Base-by-base conservation (phyloP, 2,797 vertebrate species). In the Kryptopterus vitreolus region DNA sequence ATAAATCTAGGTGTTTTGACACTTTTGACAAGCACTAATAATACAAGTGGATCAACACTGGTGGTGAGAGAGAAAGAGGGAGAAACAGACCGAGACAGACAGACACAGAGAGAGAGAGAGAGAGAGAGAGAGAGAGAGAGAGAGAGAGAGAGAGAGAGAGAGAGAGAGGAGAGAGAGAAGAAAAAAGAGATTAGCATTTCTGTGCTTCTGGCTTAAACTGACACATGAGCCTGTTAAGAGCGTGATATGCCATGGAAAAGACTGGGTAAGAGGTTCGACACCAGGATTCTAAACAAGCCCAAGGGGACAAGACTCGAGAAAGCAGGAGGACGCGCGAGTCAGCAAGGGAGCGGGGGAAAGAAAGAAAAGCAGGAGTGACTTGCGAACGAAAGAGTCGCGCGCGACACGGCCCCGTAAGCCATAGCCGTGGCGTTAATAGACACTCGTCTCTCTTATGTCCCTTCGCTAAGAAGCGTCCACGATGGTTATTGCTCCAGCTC, bases 171-270 rank as follows among this genome's bases (percentile, higher is more conserved):
- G 66, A 62, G 71, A 72, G 31, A 31, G 20, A 29, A n/a, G n/a
- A n/a, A n/a, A n/a, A n/a, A 43, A 50, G 46, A 43, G 10, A 13
- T 48, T 70, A 58, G 46, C 16, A 13, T 57, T 61, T 71, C 59
- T 53, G 55, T 76, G 63, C 35, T 68, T 53, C 8, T 61, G 73
- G 55, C 71, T 74, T 66, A 71, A 68, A 63, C 46, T 62, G 58
- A 78, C 58, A 58, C 26, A 66, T 31, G 78, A 53, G 55, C 71
- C 78, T 71, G 63, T 83, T 66, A 83, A 63, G 26, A 33, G 33
- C 10, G 38, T 78, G 75, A 82, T 66, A 82, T 82, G 70, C 75
- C 82, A 86, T 81, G 83, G 81, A 84, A 72, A 72, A 74, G 48
- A 74, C 72, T 29, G 61, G 84, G 71, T 70, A 58, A 82, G 61